Evolutionary conservation across 2,888 invertebrate genomes (phyloP), one percentile per base, ranked within the genome.

Genomic region (Gymnosoma rotundatum): DNA sequence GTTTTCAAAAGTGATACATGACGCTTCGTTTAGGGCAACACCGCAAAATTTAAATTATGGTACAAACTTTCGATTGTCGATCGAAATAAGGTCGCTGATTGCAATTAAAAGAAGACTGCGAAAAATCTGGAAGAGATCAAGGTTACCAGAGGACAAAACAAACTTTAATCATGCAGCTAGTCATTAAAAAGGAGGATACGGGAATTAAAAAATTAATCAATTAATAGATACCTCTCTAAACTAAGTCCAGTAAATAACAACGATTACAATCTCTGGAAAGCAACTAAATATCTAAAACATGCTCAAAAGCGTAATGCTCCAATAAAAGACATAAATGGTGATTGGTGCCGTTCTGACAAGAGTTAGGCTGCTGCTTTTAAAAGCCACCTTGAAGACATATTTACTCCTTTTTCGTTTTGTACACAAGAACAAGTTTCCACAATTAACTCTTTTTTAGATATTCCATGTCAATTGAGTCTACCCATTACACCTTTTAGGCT

Each of bases 321-420:
- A 58, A 58, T 58, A 58, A 58, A 58, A 5, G 32, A 58, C 16
- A 14, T 16, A 58, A 32, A 7, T 58, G 58, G 32, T 32, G 16
- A 14, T 58, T 58, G 58, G 58, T 58, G 58, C 20, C 12, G 58
- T 20, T 58, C 58, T 21, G 58, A 58, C 21, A 25, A 50, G 18
- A 50, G n/a, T 50, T n/a, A n/a, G n/a, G 50, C n/a, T n/a, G n/a
- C n/a, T n/a, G n/a, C n/a, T n/a, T n/a, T n/a, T n/a, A n/a, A n/a
- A n/a, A n/a, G n/a, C 50, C 3, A 56, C 21, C 56, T 56, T 21
- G 56, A 56, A 56, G 56, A 56, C 56, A 56, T 21, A 56, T 56
- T 56, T 56, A 56, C 56, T 21, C 56, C 25, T 21, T 56, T 56
- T 21, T 56, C 56, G 12, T 56, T 56, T 56, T 56, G 56, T 21